Conservation (phyloP, 2,113 vertebrate species). For the Dasypus novemcinctus region DNA sequence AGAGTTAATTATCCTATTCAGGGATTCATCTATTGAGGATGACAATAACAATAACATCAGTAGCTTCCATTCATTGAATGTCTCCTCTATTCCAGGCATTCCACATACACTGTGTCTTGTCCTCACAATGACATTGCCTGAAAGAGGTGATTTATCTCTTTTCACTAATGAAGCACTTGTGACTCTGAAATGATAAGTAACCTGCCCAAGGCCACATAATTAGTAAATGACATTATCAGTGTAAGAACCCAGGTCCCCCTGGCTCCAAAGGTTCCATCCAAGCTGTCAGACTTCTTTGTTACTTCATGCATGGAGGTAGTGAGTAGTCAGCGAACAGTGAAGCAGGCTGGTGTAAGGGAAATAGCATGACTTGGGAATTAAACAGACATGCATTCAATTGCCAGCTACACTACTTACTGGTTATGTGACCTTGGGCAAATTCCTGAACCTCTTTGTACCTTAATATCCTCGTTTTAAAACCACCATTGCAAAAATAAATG, state of each 20-base stretch:
- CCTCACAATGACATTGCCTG: not conserved
- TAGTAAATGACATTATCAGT: not conserved
- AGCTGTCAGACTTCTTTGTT: not conserved
- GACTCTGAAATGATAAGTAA: not conserved
- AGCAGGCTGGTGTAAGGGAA: not conserved
- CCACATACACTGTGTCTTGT: not conserved
- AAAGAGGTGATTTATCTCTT: not conserved
- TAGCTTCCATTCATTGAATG: not conserved
- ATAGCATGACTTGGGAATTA: not conserved
- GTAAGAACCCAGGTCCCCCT: not conserved
- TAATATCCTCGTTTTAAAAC: not conserved
- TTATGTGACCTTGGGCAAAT: not conserved
- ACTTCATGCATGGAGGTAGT: fast-evolving
- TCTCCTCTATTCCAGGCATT: not conserved
- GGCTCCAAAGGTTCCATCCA: not conserved
- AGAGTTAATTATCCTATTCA: not conserved
- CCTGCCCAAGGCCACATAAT: conserved; percentile 12
- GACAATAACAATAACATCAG: not conserved
- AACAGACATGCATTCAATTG: not conserved
- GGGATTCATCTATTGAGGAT: not conserved
- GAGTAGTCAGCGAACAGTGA: not conserved
- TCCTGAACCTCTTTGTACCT: not conserved
- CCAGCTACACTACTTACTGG: not conserved
- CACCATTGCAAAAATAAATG: not conserved
- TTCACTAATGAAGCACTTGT: conserved; percentile 22